Percentiles rank a stretch among this genome's conserved stretches.
Evolutionary conservation across 2,113 vertebrate species (phyloP).

Genomic region (Dasyornis broadbenti): DNA sequence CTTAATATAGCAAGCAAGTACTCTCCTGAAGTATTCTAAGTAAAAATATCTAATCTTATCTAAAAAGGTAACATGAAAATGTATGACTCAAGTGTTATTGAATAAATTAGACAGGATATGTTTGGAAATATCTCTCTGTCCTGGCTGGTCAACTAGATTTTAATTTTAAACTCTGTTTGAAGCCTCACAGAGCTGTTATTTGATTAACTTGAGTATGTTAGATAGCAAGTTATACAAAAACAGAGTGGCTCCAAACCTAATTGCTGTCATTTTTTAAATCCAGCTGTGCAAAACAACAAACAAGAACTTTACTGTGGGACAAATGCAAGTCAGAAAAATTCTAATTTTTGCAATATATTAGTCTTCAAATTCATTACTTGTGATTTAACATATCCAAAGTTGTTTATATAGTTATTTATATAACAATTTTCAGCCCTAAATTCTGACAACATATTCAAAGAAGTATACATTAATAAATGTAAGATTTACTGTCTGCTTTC

Average conservation of each 20-base stretch:
- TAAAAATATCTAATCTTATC: constrained; percentile 28
- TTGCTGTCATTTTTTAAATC: background rate
- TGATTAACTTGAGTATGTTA: constrained; percentile 21
- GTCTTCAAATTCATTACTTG: background rate
- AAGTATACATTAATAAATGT: constrained; percentile 21
- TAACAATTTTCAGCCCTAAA: constrained; percentile 14
- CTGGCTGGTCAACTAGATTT: constrained; percentile 47
- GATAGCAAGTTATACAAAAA: background rate
- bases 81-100: constrained; percentile 9
- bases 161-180: constrained; percentile 7
- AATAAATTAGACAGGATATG: background rate
- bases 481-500: constrained; percentile 24
- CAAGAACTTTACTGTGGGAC: constrained; percentile 11
- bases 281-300: constrained; percentile 2
- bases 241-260: background rate
- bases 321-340: constrained; percentile 11
- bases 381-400: background rate
- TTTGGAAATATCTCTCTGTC: constrained; percentile 22
- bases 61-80: constrained; percentile 24
- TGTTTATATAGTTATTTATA: background rate
- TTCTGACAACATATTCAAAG: background rate
- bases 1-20: constrained; percentile 31
- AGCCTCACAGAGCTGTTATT: constrained; percentile 12
- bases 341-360: background rate
- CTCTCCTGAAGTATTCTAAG: background rate